Conservation (phyloP, 1,140 invertebrate species). For the Chrysoperla carnea region DNA sequence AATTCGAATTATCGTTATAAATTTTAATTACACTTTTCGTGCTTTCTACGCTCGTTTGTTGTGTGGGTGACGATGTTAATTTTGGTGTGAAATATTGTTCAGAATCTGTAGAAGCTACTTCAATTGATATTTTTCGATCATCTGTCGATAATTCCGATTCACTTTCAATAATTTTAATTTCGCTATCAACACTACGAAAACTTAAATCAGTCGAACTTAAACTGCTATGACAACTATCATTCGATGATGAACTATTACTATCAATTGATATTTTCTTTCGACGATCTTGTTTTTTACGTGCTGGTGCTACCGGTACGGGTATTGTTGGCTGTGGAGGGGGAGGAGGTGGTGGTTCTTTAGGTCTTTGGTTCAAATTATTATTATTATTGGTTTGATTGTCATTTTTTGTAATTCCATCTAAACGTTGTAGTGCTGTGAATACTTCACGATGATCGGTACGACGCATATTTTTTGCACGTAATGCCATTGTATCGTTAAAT, state of each 20-base stretch:
- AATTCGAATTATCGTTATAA: background rate
- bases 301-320: background rate
- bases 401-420: conserved; percentile 25
- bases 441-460: conserved; percentile 3
- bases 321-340: conserved; percentile 10
- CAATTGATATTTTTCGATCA: background rate
- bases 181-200: background rate
- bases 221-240: too few species aligned
- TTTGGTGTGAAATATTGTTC: conserved; percentile 7
- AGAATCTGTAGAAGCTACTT: too few species aligned
- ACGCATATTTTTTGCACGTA: conserved; percentile 41
- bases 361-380: conserved; percentile 9
- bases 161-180: background rate
- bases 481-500: conserved; percentile 60
- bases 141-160: background rate
- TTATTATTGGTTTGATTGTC: conserved; percentile 13
- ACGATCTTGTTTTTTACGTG: background rate
- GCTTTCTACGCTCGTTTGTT: background rate
- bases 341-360: conserved; percentile 21
- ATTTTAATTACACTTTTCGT: conserved; percentile 3
- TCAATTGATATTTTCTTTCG: conserved; percentile 1
- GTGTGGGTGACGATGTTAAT: conserved; percentile 1
- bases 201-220: too few species aligned
- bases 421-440: conserved; percentile 20
- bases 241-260: background rate